Conservation (phyloP, 37 sponge, comb jelly and placozoan genomes). For the Mnemiopsis leidyi region DNA sequence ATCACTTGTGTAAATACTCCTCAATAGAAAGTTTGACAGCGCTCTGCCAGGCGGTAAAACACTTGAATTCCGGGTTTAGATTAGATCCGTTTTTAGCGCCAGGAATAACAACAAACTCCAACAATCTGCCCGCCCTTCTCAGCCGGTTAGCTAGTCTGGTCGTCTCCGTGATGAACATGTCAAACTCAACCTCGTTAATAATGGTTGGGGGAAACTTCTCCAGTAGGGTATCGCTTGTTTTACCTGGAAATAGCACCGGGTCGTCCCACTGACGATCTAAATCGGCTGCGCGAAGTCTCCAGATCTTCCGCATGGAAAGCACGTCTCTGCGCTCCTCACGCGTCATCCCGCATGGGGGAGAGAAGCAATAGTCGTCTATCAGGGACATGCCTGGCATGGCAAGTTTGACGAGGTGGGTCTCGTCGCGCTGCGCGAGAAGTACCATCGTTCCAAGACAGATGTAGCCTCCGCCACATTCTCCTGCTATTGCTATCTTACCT, state of each 20-base stretch:
- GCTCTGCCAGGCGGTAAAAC: not conserved
- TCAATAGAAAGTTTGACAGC: not conserved
- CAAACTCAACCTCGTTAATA: conserved; percentile 26
- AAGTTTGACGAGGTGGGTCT: conserved; percentile 19
- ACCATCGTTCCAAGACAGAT: not conserved
- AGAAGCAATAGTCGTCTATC: conserved; percentile 51
- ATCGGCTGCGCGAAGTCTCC: not conserved
- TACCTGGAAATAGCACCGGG: not conserved
- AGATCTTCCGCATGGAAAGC: conserved; percentile 41
- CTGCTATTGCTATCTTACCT: not conserved
- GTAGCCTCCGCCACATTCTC: conserved; percentile 46
- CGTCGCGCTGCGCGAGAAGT: not conserved
- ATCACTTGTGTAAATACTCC: conserved; percentile 17
- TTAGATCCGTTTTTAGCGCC: conserved; percentile 46
- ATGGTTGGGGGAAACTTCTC: conserved; percentile 32
- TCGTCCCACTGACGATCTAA: not conserved
- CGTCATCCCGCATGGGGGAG: not conserved
- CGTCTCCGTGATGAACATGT: conserved; percentile 56
- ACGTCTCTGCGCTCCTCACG: conserved; percentile 6
- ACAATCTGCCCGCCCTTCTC: not conserved
- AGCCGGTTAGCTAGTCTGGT: not conserved
- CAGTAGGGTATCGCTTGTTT: not conserved
- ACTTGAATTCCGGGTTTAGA: not conserved
- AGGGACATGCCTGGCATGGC: conserved; percentile 52
- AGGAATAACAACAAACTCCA: conserved; percentile 31